These are phyloP conservation scores for Platypus cylindrus DNA, from an alignment of 2,888 invertebrate genomes.

Conservation along the genomic window DNA sequence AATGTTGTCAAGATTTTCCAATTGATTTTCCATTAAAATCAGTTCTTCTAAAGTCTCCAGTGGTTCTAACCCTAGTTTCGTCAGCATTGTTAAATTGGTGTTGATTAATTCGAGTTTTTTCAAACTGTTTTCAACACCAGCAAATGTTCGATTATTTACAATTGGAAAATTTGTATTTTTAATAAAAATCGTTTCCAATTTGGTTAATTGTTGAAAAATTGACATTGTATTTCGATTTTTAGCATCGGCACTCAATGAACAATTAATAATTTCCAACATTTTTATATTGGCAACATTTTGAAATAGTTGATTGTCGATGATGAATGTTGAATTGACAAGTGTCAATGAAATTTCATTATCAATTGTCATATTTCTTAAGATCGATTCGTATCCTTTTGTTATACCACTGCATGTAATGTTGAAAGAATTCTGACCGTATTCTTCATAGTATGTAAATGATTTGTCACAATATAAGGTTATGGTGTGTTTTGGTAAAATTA, in stretches of 20 bases:
- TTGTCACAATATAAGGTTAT: constrained; percentile 23
- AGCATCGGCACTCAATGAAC: constrained; percentile 18
- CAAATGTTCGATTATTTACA: constrained; percentile 14
- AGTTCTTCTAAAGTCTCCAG: constrained; percentile 17
- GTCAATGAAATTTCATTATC: constrained; percentile 28
- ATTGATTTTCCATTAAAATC: constrained; percentile 19
- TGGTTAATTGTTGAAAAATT: constrained; percentile 17
- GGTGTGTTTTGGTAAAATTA: no score
- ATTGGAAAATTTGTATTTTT: constrained; percentile 18
- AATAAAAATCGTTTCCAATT: constrained; percentile 20
- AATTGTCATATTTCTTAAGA: constrained; percentile 25
- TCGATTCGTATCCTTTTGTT: constrained; percentile 19
- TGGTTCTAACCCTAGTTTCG: constrained; percentile 16
- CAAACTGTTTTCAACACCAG: constrained; percentile 16
- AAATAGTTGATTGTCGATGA: constrained; percentile 21
- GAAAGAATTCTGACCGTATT: constrained; percentile 28
- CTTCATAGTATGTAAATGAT: constrained; percentile 27
- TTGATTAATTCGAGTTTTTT: constrained; percentile 20
- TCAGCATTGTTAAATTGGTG: constrained; percentile 19
- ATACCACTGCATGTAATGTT: constrained; percentile 27
- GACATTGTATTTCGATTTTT: constrained; percentile 14
- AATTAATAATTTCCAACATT: constrained; percentile 23
- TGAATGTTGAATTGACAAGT: constrained; percentile 25
- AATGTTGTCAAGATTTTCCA: constrained; percentile 18
- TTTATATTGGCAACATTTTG: constrained; percentile 25